Percentiles rank a stretch among this genome's conserved stretches.
Evolutionary conservation across 2,113 vertebrate species (phyloP).

Genomic region (Pithys albifrons): DNA sequence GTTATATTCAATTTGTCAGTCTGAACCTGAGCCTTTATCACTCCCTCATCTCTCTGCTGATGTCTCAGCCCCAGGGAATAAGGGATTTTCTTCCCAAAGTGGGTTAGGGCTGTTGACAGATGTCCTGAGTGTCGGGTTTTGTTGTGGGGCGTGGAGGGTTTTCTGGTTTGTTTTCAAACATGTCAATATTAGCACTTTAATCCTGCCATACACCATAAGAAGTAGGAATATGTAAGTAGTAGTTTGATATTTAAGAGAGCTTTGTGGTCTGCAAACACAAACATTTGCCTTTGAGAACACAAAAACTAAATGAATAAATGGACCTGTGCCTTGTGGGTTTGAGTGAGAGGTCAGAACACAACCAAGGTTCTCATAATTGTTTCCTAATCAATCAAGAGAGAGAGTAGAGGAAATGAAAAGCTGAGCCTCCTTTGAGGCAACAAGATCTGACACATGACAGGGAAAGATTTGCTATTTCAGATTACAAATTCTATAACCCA

Average conservation of each 20-base stretch:
- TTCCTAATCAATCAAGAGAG: neutral
- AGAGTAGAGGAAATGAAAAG: neutral
- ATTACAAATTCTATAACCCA: neutral
- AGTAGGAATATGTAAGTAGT: neutral
- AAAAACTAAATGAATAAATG: neutral
- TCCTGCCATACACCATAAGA: neutral
- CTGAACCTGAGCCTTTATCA: conserved; percentile 4
- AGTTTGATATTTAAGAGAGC: neutral
- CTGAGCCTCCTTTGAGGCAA: neutral
- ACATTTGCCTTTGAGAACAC: neutral
- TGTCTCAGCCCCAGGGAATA: neutral
- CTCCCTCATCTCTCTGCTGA: neutral
- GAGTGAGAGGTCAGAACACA: neutral
- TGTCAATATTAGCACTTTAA: neutral
- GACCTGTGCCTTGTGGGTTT: neutral
- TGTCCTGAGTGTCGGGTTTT: neutral
- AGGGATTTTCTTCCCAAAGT: neutral
- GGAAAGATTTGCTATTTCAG: neutral
- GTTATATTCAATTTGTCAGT: neutral
- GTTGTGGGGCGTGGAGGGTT: neutral
- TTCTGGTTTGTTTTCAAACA: neutral
- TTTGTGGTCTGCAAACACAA: neutral
- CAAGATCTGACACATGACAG: neutral
- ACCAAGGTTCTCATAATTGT: neutral
- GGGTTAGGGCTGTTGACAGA: neutral